A percentile compares a stretch with the other conserved stretches of the same genome.
phyloP scores from a whole-genome alignment of 2,113 vertebrate genomes.

The Asarcornis scutulata region DNA sequence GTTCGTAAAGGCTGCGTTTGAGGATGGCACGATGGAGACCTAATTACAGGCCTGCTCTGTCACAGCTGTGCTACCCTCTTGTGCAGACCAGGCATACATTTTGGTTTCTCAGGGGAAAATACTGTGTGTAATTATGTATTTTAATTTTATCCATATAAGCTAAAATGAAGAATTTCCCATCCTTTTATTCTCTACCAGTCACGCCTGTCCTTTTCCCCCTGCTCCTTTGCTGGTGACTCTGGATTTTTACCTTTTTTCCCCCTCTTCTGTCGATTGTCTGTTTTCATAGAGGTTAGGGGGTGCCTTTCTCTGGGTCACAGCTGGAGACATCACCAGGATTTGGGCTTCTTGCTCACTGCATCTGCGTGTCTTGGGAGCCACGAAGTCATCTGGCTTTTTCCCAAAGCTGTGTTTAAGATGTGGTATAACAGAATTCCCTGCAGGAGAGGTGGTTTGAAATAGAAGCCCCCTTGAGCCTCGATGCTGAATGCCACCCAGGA shows the following conservation, averaged over 20 bases:
- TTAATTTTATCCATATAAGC: neutral
- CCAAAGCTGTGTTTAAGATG: neutral
- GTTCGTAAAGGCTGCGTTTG: neutral
- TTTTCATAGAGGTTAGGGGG: neutral
- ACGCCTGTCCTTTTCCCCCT: neutral
- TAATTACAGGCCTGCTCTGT: conserved; percentile 39
- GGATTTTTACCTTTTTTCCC: neutral
- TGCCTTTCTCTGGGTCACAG: neutral
- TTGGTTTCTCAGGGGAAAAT: neutral
- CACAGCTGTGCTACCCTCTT: conserved; percentile 1
- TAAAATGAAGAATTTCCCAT: neutral
- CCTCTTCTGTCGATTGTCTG: neutral
- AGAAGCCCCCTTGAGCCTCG: neutral
- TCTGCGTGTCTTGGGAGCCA: neutral
- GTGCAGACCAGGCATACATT: neutral
- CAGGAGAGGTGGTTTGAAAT: neutral
- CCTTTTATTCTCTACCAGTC: neutral
- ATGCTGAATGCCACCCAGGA: neutral
- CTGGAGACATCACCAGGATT: neutral
- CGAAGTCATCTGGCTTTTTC: neutral
- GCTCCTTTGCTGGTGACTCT: neutral
- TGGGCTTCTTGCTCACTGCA: neutral
- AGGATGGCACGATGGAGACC: conserved; percentile 39
- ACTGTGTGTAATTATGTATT: conserved; percentile 14
- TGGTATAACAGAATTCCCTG: neutral